Conservation (phyloP, 2,888 invertebrate species). For the Tenthredo distinguenda region DNA sequence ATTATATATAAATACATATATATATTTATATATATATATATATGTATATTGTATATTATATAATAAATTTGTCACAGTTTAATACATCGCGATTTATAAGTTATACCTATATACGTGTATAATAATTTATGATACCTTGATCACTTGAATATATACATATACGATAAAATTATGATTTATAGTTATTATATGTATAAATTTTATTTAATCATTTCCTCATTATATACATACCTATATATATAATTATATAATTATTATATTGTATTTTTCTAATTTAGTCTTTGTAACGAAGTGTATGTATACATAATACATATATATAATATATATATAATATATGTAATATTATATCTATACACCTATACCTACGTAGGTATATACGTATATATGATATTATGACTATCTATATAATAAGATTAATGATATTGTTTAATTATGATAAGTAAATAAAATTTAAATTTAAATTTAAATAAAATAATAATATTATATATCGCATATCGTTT, state of each 20-base stretch:
- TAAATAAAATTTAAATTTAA: background rate
- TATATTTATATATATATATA: background rate
- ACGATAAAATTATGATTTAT: no score
- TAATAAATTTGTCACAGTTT: background rate
- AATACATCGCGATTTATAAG: background rate
- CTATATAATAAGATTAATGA: background rate
- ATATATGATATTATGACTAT: background rate
- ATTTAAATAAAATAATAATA: background rate
- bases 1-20: background rate
- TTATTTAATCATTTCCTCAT: no score
- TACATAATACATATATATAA: background rate
- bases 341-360: background rate
- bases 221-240: background rate
- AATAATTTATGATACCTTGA: no score
- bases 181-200: no score
- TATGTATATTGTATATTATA: background rate
- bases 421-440: background rate
- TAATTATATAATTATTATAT: constrained; percentile 63
- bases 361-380: background rate
- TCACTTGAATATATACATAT: no score
- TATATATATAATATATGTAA: background rate
- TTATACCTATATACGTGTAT: no score
- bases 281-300: constrained; percentile 52
- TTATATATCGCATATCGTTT: background rate
- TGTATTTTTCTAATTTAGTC: constrained; percentile 76